Conservation (phyloP, 1,140 invertebrate species). For the Saccostrea echinata region DNA sequence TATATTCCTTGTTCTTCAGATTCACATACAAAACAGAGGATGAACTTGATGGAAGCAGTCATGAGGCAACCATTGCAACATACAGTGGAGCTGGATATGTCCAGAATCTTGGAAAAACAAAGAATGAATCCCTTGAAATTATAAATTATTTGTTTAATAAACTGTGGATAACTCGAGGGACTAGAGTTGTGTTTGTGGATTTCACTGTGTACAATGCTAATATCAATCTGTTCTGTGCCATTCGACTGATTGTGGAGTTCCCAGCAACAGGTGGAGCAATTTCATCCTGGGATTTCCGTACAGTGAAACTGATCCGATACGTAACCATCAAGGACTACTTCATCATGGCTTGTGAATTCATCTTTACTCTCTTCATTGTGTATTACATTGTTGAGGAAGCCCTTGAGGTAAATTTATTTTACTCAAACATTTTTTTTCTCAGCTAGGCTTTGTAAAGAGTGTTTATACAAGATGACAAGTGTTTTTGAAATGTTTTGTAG, state of each 20-base stretch:
- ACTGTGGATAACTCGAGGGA: constrained; percentile 86
- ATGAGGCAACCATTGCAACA: constrained; percentile 82
- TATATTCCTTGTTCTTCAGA: constrained; percentile 69
- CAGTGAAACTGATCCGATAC: constrained; percentile 85
- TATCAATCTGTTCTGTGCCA: constrained; percentile 87
- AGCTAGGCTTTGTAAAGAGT: neutral
- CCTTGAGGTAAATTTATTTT: constrained; percentile 81
- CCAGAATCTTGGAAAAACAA: constrained; percentile 80
- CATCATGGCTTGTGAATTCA: constrained; percentile 83
- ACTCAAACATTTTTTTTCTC: neutral
- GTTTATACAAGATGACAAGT: neutral
- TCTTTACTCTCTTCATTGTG: constrained; percentile 84
- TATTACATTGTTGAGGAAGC: constrained; percentile 87
- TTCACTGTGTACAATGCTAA: constrained; percentile 89
- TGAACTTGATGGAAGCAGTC: constrained; percentile 79
- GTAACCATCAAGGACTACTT: constrained; percentile 82
- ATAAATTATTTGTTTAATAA: constrained; percentile 83
- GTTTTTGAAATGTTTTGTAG: constrained; percentile 65
- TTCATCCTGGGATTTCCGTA: constrained; percentile 83
- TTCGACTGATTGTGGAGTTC: constrained; percentile 85
- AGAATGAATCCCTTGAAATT: constrained; percentile 77
- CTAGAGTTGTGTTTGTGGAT: constrained; percentile 87
- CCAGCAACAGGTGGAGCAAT: constrained; percentile 87
- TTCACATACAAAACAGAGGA: constrained; percentile 81
- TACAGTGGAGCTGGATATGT: constrained; percentile 83